Base-by-base conservation (phyloP, 2,113 vertebrate genomes). In the Barnardius zonarius region DNA sequence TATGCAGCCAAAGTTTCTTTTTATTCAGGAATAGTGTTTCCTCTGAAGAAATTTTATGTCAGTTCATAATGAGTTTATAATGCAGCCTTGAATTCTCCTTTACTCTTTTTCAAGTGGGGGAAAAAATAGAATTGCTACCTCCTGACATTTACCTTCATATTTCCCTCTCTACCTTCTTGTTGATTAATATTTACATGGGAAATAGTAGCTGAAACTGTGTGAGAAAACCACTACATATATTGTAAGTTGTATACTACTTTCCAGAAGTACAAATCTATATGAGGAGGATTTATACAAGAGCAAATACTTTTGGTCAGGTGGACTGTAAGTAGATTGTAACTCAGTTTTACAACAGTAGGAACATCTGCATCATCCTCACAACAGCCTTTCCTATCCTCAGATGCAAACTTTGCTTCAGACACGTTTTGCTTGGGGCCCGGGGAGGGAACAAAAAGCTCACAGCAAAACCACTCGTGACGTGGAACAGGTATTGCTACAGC, bases 61-160 rank as follows among this genome's bases (percentile, higher is more conserved):
- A 25, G 15, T 44, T 77, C 19, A 35, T 13, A 44, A 49, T 6
- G 6, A 86, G 18, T 68, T 85, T 31, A 44, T 31, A 69, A 88
- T 8, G 10, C 24, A 11, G 5, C 61, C 69, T 37, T 77, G 57
- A 25, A 74, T 68, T 54, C 46, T 51, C 28, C 25, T 76, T 67
- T 35, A 30, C 33, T 43, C 14, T 63, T 90, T 90, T 73, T 83
- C 48, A 76, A 59, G 18, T 13, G 5, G 7, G 10, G 5, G 2
- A 35, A 69, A 28, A n/a, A 23, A 11, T 61, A 63, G 24, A n/a
- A 30, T 10, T 64, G 30, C 46, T 61, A n/a, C 55, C 62, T 89
- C 30, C 14, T 78, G 20, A 61, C 0, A 0, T 46, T 74, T 73
- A 23, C 23, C 39, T 63, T 31, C 1, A 0, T 37, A 6, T 35